Evolutionary conservation across 2,797 vertebrate genomes (phyloP), one percentile per base, ranked within the genome.

Genomic region (Phyllotis vaccarum): DNA sequence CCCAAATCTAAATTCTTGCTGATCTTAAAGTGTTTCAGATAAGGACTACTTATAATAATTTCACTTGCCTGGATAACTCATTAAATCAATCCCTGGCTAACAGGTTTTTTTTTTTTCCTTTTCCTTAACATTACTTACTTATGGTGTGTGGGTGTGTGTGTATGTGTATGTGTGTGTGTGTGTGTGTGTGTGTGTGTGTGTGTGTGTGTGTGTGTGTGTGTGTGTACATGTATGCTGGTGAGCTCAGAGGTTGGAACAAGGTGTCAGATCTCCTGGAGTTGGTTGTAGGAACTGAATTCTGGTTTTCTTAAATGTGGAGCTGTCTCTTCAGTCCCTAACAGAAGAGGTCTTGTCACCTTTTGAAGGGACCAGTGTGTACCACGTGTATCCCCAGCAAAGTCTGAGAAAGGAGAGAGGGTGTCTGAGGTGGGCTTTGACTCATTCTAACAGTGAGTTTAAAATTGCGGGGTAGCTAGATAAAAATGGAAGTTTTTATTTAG

Each of bases 351-450:
- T 37, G 54, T 29, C 54, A 74, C 22, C 80, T 43, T 52, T 2
- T 49, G 8, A 24, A 2, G 9, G 8, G 16, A n/a, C 5, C 10
- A 2, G 17, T 0, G 3, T 7, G 16, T 8, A 27, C 58, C 21
- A 7, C 10, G 11, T 54, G 37, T 5, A 4, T 62, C 17, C 64
- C 72, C 64, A 79, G 52, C 13, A 8, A 56, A 52, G 62, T 70
- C 56, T 6, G 12, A 72, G 10, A 12, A 72, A 74, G 76, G 3
- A 6, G 11, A 52, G 49, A 24, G 31, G 62, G 3, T 0, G 6
- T 49, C 82, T 24, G 62, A 49, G 62, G n/a, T 1, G 19, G 31
- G 43, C 5, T 6, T n/a, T 17, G 82, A 43, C 29, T 40, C 43
- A 13, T 49, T 13, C 2, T 1, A 5, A 27, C 75, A 72, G 10